Conservation (phyloP, 2,888 invertebrate species). For the Sipha maydis region DNA sequence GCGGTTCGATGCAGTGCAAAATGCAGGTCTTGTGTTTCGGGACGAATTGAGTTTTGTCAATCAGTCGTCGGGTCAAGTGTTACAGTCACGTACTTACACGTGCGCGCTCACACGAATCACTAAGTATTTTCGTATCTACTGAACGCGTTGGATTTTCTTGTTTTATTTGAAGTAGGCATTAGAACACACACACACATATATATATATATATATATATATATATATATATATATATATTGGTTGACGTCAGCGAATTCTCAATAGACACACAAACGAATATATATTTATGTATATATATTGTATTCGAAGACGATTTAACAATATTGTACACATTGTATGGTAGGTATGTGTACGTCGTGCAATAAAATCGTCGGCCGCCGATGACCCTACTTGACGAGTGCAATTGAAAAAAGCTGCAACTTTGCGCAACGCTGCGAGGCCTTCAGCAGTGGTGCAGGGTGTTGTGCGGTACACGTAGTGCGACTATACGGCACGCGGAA, state of each 20-base stretch:
- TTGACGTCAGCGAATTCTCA: constrained; percentile 10
- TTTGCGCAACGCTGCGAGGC: constrained; percentile 41
- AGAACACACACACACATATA: background rate
- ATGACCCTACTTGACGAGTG: constrained; percentile 25
- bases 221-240: background rate
- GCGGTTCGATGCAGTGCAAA: background rate
- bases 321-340: background rate
- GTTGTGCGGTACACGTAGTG: too few relatives aligned
- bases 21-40: background rate
- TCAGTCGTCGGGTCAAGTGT: background rate
- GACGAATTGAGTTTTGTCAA: background rate
- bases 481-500: background rate
- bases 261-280: background rate
- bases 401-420: constrained; percentile 44
- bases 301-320: too few relatives aligned
- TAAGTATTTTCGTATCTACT: background rate
- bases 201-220: too few relatives aligned
- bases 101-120: background rate
- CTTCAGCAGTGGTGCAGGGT: background rate
- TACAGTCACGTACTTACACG: background rate
- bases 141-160: background rate
- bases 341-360: background rate
- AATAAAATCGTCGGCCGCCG: background rate
- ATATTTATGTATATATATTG: background rate
- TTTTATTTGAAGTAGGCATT: constrained; percentile 9